A percentile compares a stretch with the other conserved stretches of the same genome.
Evolutionary conservation across 2,113 vertebrate genomes (phyloP).

Genomic region (Sylvilagus bachmani): DNA sequence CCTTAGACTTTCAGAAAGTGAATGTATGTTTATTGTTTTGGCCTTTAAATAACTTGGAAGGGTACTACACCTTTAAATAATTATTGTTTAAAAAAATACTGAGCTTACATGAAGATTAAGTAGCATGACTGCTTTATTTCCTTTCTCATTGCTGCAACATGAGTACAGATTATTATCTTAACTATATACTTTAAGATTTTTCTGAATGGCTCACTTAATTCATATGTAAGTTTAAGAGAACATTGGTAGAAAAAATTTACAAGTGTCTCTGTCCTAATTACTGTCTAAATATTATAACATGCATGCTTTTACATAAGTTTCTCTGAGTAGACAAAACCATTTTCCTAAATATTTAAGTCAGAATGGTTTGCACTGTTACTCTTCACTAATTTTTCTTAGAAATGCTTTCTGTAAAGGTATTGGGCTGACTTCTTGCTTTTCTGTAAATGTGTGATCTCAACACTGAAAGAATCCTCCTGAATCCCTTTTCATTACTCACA

Average conservation of each 20-base stretch:
- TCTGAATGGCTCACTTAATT: constrained; percentile 29
- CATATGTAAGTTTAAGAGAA: constrained; percentile 49
- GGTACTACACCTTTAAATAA: background rate
- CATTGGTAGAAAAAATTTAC: background rate
- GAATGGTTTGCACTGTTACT: constrained; percentile 7
- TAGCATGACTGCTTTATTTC: background rate
- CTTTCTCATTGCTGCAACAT: background rate
- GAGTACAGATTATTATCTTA: background rate
- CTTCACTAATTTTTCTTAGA: constrained; percentile 51
- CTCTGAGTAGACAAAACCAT: background rate
- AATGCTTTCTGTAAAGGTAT: constrained; percentile 66
- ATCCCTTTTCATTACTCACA: constrained; percentile 79
- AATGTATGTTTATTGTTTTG: background rate
- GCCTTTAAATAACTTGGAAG: constrained; percentile 26
- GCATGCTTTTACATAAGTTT: constrained; percentile 32
- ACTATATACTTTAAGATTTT: constrained; percentile 37
- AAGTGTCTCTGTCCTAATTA: constrained; percentile 37
- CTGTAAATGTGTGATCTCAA: constrained; percentile 72
- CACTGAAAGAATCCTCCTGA: constrained; percentile 72
- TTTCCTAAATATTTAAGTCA: constrained; percentile 64
- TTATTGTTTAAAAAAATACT: background rate
- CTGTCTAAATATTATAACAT: constrained; percentile 43
- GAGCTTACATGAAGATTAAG: background rate
- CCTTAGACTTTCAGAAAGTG: background rate
- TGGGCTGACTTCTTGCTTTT: constrained; percentile 49